Evolutionary conservation across 2,888 invertebrate genomes (phyloP).

Genomic region (Ophion ventricosus): DNA sequence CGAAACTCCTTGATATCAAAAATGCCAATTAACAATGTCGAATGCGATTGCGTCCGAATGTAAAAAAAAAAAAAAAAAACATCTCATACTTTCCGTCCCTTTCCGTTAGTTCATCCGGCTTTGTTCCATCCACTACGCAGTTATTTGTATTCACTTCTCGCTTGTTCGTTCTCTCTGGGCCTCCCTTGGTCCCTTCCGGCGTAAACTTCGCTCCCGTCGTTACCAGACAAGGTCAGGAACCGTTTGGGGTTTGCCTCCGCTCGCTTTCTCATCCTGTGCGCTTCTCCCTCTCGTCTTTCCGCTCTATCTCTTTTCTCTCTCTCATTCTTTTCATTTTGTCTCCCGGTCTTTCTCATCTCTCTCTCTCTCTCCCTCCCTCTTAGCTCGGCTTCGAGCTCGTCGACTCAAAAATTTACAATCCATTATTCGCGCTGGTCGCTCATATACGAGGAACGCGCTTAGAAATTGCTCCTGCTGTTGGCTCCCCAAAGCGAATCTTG

Average conservation of each 20-base stretch:
- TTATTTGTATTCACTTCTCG: conserved; percentile 21
- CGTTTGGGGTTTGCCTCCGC: conserved; percentile 50
- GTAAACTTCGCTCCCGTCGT: conserved; percentile 67
- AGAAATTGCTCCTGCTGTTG: conserved; percentile 50
- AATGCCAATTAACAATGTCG: too few relatives aligned
- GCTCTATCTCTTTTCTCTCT: conserved; percentile 36
- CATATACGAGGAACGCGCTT: conserved; percentile 40
- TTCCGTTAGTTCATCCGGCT: background rate
- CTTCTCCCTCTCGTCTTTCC: conserved; percentile 24
- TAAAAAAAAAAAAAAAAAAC: too few relatives aligned
- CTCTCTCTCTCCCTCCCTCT: conserved; percentile 43
- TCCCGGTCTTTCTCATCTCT: conserved; percentile 29
- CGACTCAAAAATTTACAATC: conserved; percentile 73
- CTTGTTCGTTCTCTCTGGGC: conserved; percentile 12
- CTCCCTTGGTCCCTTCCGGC: conserved; percentile 20
- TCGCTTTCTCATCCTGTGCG: conserved; percentile 49
- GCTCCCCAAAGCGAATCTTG: conserved; percentile 24
- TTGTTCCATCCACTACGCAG: background rate
- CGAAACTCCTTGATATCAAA: too few relatives aligned
- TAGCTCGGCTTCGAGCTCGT: conserved; percentile 59
- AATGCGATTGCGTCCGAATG: too few relatives aligned
- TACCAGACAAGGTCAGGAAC: conserved; percentile 69
- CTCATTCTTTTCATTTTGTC: conserved; percentile 35
- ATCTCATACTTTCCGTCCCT: too few relatives aligned
- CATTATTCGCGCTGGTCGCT: conserved; percentile 70